phyloP scores from a whole-genome alignment of 2,888 invertebrate species.

The Chydorus sphaericus region DNA sequence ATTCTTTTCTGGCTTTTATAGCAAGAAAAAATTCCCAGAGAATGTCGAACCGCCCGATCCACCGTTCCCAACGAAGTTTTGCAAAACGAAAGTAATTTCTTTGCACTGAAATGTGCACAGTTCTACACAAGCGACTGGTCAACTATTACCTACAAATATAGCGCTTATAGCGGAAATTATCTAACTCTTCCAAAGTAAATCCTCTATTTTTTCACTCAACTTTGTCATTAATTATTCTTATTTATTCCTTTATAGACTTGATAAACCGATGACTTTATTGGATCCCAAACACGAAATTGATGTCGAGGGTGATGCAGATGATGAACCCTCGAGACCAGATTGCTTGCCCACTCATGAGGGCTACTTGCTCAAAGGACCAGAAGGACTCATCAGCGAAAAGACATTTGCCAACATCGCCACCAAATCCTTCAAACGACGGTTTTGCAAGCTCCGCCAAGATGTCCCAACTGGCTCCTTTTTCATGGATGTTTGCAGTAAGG shows the following conservation, averaged over 20 bases:
- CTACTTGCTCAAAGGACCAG: constrained; percentile 79
- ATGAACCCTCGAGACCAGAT: constrained; percentile 39
- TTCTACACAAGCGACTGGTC: constrained; percentile 79
- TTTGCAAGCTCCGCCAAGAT: constrained; percentile 44
- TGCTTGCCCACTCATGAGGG: constrained; percentile 65
- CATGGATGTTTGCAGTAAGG: constrained; percentile 83
- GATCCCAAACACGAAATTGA: constrained; percentile 84
- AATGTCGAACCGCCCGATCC: constrained; percentile 61
- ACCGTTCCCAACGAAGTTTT: constrained; percentile 37
- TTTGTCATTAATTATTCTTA: not conserved
- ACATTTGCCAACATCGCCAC: constrained; percentile 84
- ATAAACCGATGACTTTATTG: constrained; percentile 11
- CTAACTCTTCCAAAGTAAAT: constrained; percentile 65
- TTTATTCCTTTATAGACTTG: not conserved
- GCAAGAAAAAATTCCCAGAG: constrained; percentile 65
- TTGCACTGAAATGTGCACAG: constrained; percentile 50
- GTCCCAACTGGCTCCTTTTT: constrained; percentile 84
- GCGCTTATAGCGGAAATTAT: constrained; percentile 71
- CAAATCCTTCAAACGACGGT: constrained; percentile 79
- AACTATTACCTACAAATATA: constrained; percentile 81
- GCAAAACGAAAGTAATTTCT: constrained; percentile 39
- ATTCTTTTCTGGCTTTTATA: constrained; percentile 27
- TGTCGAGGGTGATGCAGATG: constrained; percentile 63
- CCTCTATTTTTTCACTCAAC: constrained; percentile 6
- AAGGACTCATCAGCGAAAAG: constrained; percentile 72